Evolutionary conservation across 2,797 vertebrate species (phyloP).

Genomic region (Loris lydekkerianus): DNA sequence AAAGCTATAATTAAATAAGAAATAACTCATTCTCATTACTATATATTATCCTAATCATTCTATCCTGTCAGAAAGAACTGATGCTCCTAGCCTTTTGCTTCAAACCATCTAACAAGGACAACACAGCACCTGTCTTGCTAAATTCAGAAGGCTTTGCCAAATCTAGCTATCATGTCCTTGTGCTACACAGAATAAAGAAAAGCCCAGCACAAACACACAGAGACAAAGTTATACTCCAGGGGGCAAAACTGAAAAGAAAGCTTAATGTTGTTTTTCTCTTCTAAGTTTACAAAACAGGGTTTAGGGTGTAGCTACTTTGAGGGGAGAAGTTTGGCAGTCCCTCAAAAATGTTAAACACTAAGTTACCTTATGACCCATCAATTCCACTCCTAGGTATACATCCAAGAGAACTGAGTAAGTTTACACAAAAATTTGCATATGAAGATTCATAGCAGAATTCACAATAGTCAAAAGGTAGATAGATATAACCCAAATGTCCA

Average conservation of each 20-base stretch:
- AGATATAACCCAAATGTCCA: constrained; percentile 52
- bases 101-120: constrained; percentile 59
- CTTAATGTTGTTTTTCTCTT: constrained; percentile 54
- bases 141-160: constrained; percentile 57
- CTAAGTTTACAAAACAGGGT: constrained; percentile 60
- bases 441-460: constrained; percentile 38
- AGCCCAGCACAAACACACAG: neutral
- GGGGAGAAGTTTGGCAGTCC: constrained; percentile 40
- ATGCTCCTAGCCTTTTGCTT: constrained; percentile 65
- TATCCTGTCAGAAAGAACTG: constrained; percentile 40
- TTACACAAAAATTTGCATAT: constrained; percentile 5
- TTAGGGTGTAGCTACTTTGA: constrained; percentile 23
- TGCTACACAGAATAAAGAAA: constrained; percentile 47
- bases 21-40: constrained; percentile 55
- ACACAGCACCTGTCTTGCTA: constrained; percentile 64
- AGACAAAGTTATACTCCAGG: constrained; percentile 22
- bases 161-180: constrained; percentile 47
- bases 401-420: constrained; percentile 44
- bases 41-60: constrained; percentile 59
- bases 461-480: constrained; percentile 26
- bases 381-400: constrained; percentile 43
- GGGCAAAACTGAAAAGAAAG: constrained; percentile 54
- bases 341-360: constrained; percentile 58
- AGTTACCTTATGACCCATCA: constrained; percentile 61
- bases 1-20: constrained; percentile 62